Percentiles rank a stretch among this genome's conserved stretches.
These are phyloP conservation scores for Lordiphosa clarofinis DNA, from an alignment of 1,140 invertebrate species.

Conservation along the genomic window DNA sequence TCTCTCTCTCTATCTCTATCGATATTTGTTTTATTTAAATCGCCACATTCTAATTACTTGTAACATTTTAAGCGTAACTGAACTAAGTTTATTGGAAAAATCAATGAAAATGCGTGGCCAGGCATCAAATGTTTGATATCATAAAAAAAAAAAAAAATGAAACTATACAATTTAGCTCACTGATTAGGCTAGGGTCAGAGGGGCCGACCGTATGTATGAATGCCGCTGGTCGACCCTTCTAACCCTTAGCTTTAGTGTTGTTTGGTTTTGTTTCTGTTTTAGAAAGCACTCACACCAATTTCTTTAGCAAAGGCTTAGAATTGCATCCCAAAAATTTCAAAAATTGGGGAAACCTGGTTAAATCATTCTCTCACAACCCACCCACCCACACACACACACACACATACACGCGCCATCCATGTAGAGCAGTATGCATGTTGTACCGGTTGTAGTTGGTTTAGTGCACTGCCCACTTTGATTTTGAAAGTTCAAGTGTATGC, in stretches of 20 bases:
- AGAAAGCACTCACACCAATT: too few species aligned
- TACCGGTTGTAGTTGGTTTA: slow-evolving; percentile 44
- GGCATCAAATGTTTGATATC: slow-evolving; percentile 66
- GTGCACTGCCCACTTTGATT: slow-evolving; percentile 21
- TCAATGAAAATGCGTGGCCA: slow-evolving; percentile 75
- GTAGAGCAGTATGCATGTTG: slow-evolving; percentile 55
- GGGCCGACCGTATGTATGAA: too few species aligned
- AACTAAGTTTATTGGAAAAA: slow-evolving; percentile 20
- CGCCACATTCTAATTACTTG: slow-evolving; percentile 1
- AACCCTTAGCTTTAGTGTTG: too few species aligned
- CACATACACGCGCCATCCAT: slow-evolving; percentile 12
- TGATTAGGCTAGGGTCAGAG: too few species aligned
- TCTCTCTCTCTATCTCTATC: too few species aligned
- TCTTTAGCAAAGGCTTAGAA: too few species aligned
- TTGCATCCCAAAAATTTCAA: not conserved
- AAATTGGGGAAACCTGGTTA: slow-evolving; percentile 2
- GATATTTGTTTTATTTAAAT: too few species aligned
- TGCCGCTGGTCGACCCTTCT: too few species aligned
- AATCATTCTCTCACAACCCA: slow-evolving; percentile 1
- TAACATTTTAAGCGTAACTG: slow-evolving; percentile 10
- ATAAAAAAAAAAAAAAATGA: slow-evolving; percentile 18
- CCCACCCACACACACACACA: slow-evolving; percentile 6
- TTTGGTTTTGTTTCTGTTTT: too few species aligned
- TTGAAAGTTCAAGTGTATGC: slow-evolving; percentile 29
- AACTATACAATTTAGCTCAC: slow-evolving; percentile 8